phyloP scores from a whole-genome alignment of 2,888 invertebrate species.

The Drosophila phalerata region DNA sequence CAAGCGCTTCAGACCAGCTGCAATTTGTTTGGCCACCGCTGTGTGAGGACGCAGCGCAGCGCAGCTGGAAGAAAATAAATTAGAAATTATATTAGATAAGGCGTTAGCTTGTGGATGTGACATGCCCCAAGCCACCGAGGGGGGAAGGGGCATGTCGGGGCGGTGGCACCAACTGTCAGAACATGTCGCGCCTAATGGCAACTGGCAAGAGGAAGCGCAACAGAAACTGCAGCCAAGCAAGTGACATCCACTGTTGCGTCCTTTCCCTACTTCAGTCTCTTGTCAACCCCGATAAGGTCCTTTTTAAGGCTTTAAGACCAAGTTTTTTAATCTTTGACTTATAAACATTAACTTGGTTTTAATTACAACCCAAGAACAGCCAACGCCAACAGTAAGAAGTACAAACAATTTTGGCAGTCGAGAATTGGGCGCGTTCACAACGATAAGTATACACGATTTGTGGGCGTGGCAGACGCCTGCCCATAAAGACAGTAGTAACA shows the following conservation, averaged over 20 bases:
- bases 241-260: constrained; percentile 2
- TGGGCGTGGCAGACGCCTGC: constrained; percentile 64
- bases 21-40: constrained; percentile 69
- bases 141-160: not conserved
- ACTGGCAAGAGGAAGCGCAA: constrained; percentile 38
- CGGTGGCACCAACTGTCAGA: constrained; percentile 36
- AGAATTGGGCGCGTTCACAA: constrained; percentile 56
- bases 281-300: not conserved
- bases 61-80: constrained; percentile 69
- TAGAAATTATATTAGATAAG: constrained; percentile 59
- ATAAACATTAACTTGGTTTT: constrained; percentile 83
- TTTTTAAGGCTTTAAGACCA: constrained; percentile 33
- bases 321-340: constrained; percentile 77
- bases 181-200: constrained; percentile 55
- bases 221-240: constrained; percentile 49
- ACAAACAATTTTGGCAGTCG: constrained; percentile 40
- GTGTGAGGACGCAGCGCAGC: constrained; percentile 58
- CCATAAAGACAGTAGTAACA: constrained; percentile 50
- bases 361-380: constrained; percentile 72
- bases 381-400: constrained; percentile 20
- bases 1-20: constrained; percentile 57
- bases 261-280: not conserved
- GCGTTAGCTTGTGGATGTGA: constrained; percentile 13
- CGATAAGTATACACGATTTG: constrained; percentile 50
- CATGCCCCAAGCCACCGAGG: constrained; percentile 7